Conservation (phyloP, 2,888 invertebrate species). For the Aphidoletes aphidimyza region DNA sequence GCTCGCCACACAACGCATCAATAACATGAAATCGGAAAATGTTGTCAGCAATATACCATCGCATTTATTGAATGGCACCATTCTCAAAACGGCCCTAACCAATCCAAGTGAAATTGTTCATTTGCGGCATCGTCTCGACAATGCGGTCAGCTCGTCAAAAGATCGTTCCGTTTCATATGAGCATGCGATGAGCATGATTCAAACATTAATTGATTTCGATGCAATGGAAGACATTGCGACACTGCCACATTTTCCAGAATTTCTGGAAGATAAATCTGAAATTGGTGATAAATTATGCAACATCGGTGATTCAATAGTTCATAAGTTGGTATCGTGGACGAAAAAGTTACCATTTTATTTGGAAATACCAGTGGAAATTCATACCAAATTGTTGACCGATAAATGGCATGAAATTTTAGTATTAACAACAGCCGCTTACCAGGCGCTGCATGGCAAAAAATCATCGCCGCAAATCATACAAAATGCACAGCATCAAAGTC, state of each 20-base stretch:
- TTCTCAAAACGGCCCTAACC: conserved; percentile 92
- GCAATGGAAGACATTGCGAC: conserved; percentile 97
- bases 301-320: conserved; percentile 97
- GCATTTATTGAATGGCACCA: conserved; percentile 89
- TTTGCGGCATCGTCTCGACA: conserved; percentile 87
- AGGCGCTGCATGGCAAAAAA: conserved; percentile 83
- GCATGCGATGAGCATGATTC: conserved; percentile 87
- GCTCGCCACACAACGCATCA: conserved; percentile 66
- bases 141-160: conserved; percentile 86
- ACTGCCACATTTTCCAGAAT: conserved; percentile 87
- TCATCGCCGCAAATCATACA: conserved; percentile 62
- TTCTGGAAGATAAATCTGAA: conserved; percentile 90
- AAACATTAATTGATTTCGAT: conserved; percentile 94
- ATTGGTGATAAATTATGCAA: conserved; percentile 92
- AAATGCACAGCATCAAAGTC: conserved; percentile 60
- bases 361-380: conserved; percentile 95
- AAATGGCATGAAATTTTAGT: conserved; percentile 98
- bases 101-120: conserved; percentile 94
- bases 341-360: conserved; percentile 96
- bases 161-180: conserved; percentile 86
- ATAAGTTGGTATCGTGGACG: conserved; percentile 98
- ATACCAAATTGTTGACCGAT: conserved; percentile 94
- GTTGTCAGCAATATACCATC: conserved; percentile 68
- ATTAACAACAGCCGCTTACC: conserved; percentile 92
- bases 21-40: conserved; percentile 61